Percentiles rank a stretch among this genome's conserved stretches.
Conservation (phyloP, 2,888 invertebrate genomes). For the Artemia sinica region DNA sequence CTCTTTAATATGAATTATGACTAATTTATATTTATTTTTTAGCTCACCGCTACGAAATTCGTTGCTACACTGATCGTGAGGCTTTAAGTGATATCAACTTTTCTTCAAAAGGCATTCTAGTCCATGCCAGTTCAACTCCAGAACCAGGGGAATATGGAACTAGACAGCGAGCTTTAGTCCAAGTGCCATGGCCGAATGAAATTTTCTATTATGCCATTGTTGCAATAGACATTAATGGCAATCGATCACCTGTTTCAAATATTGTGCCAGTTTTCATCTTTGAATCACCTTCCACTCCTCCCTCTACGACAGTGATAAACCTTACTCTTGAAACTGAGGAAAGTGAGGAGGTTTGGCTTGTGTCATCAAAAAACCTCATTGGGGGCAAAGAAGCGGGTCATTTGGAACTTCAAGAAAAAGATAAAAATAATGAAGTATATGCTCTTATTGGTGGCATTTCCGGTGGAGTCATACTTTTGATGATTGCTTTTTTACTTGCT, state of each 20-base stretch:
- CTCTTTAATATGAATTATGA: neutral
- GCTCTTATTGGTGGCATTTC: slow-evolving; percentile 27
- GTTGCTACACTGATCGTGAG: slow-evolving; percentile 28
- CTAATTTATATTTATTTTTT: slow-evolving; percentile 11
- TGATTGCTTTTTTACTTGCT: slow-evolving; percentile 26
- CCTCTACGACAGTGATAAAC: slow-evolving; percentile 25
- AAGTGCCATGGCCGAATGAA: slow-evolving; percentile 29
- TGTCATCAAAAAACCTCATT: neutral
- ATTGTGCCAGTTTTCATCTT: slow-evolving; percentile 28
- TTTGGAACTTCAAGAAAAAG: slow-evolving; percentile 23
- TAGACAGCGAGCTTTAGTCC: slow-evolving; percentile 28
- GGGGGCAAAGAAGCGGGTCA: neutral
- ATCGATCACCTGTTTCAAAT: slow-evolving; percentile 29
- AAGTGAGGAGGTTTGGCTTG: slow-evolving; percentile 3
- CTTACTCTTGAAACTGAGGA: neutral
- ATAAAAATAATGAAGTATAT: slow-evolving; percentile 27
- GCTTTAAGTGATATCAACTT: slow-evolving; percentile 28
- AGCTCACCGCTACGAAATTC: slow-evolving; percentile 28
- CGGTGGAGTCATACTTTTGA: slow-evolving; percentile 26
- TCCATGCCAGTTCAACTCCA: slow-evolving; percentile 27
- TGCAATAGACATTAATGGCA: slow-evolving; percentile 27
- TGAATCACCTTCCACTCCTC: slow-evolving; percentile 26
- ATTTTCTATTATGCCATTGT: slow-evolving; percentile 29
- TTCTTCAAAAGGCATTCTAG: slow-evolving; percentile 27
- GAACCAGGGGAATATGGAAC: slow-evolving; percentile 27